Evolutionary conservation across 2,888 invertebrate genomes (phyloP).

Genomic region (Strigamia maritima): DNA sequence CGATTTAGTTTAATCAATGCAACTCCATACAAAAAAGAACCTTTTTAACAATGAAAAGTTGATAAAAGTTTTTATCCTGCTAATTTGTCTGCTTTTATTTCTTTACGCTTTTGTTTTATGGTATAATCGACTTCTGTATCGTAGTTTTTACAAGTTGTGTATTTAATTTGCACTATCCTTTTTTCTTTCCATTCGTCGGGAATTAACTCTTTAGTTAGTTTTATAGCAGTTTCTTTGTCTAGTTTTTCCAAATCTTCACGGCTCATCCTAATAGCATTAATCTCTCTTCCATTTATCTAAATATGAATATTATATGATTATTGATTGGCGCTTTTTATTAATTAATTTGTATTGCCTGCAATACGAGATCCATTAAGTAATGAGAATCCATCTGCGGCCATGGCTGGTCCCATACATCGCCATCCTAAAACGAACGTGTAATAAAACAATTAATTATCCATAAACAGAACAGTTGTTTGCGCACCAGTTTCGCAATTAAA

Average conservation of each 20-base stretch:
- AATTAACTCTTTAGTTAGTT: background rate
- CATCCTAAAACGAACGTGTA: slow-evolving; percentile 50
- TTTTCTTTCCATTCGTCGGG: background rate
- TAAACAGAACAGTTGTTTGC: background rate
- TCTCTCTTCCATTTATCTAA: slow-evolving; percentile 12
- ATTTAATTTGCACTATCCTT: background rate
- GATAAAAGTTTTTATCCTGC: background rate
- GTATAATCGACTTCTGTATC: background rate
- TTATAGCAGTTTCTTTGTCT: background rate
- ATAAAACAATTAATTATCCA: slow-evolving; percentile 22
- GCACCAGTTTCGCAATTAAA: background rate
- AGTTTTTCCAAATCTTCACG: background rate
- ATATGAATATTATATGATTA: background rate
- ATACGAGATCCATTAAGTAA: background rate
- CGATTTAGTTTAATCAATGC: background rate
- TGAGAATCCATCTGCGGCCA: slow-evolving; percentile 70
- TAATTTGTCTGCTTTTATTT: background rate
- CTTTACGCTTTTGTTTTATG: background rate
- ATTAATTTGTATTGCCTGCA: background rate
- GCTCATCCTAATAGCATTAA: background rate
- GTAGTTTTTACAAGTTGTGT: background rate
- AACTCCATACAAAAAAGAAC: background rate
- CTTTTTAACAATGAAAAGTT: background rate
- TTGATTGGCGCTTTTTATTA: background rate
- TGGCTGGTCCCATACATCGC: slow-evolving; percentile 68